These are phyloP conservation scores for Synergus gifuensis DNA, from an alignment of 2,888 invertebrate species.

Conservation along the genomic window DNA sequence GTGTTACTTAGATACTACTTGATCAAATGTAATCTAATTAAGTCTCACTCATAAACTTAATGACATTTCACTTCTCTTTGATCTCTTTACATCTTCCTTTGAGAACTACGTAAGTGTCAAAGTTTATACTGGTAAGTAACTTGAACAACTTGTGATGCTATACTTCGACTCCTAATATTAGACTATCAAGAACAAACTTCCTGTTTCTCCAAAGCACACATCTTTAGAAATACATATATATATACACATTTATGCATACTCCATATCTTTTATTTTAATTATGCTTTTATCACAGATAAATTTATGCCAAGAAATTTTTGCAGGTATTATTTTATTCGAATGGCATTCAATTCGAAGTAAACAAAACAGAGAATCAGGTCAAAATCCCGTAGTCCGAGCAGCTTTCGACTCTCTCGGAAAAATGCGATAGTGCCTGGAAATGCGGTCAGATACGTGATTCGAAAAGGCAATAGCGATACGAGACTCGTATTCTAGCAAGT, in stretches of 20 bases:
- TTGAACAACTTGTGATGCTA: not conserved
- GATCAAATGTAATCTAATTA: not conserved
- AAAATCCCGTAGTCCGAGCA: slow-evolving; percentile 22
- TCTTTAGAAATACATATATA: not conserved
- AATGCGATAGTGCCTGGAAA: slow-evolving; percentile 47
- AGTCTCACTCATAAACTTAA: slow-evolving; percentile 10
- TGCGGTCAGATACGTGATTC: slow-evolving; percentile 53
- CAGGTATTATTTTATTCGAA: not conserved
- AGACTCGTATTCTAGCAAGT: slow-evolving; percentile 45
- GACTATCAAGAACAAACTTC: not conserved
- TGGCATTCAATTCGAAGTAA: not conserved
- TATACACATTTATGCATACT: too few species aligned
- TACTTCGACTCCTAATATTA: not conserved
- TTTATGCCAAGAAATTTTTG: not conserved
- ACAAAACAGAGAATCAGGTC: slow-evolving; percentile 1
- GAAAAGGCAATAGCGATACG: slow-evolving; percentile 50
- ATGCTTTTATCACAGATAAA: not conserved
- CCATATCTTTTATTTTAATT: too few species aligned
- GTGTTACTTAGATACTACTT: not conserved
- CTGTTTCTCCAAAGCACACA: not conserved
- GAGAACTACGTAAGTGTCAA: slow-evolving; percentile 5
- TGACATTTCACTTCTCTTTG: slow-evolving; percentile 5
- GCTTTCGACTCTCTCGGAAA: slow-evolving; percentile 35
- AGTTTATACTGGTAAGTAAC: slow-evolving; percentile 28
- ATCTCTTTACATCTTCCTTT: slow-evolving; percentile 17